These are phyloP conservation scores for Macroteleia sp. DNA, from an alignment of 2,888 invertebrate genomes.

Conservation along the genomic window DNA sequence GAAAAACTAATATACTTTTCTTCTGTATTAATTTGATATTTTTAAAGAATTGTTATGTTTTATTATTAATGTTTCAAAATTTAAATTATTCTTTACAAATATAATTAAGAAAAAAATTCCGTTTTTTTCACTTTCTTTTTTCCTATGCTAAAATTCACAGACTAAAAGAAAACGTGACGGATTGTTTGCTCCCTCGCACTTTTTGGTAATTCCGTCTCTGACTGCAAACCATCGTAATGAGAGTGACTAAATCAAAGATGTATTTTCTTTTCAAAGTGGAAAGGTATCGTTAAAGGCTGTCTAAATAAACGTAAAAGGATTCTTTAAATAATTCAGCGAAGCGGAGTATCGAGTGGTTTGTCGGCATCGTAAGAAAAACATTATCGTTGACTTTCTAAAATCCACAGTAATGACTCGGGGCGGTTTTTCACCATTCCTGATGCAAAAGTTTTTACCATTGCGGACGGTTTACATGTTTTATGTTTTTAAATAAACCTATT, in stretches of 20 bases:
- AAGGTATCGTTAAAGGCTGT: conserved; percentile 61
- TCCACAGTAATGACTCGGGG: conserved; percentile 47
- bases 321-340: conserved; percentile 59
- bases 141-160: not conserved
- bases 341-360: conserved; percentile 57
- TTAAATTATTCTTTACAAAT: no score
- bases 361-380: conserved; percentile 59
- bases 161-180: conserved; percentile 11
- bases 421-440: conserved; percentile 44
- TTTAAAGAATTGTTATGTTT: no score
- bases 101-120: no score
- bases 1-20: no score
- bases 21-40: no score
- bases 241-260: conserved; percentile 58
- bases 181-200: conserved; percentile 37
- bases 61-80: no score
- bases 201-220: conserved; percentile 37
- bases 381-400: conserved; percentile 55
- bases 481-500: no score
- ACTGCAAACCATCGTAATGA: conserved; percentile 45
- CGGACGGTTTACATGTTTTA: conserved; percentile 30
- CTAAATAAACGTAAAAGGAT: conserved; percentile 64
- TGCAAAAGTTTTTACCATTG: conserved; percentile 38
- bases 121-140: no score
- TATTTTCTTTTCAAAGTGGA: conserved; percentile 60